A percentile compares a stretch with the other conserved stretches of the same genome.
These are phyloP conservation scores for Drosophila eohydei DNA, from an alignment of 2,888 invertebrate genomes.

Conservation along the genomic window DNA sequence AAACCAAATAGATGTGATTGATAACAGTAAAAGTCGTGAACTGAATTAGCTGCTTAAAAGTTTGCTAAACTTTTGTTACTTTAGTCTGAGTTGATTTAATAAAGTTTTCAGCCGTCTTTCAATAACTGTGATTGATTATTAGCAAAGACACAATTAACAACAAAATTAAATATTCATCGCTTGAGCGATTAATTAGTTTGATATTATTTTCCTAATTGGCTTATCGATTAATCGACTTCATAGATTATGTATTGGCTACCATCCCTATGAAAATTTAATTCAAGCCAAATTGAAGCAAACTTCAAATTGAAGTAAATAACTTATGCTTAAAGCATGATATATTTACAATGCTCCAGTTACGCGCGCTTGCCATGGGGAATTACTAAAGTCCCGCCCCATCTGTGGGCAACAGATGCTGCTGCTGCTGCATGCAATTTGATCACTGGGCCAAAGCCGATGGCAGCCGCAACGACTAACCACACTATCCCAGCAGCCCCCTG, in stretches of 20 bases:
- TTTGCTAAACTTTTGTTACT: background rate
- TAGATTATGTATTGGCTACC: background rate
- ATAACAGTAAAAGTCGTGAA: slow-evolving; percentile 2
- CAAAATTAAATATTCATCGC: background rate
- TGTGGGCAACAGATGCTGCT: slow-evolving; percentile 1
- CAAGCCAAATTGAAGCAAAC: background rate
- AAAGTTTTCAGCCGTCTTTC: background rate
- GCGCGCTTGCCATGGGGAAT: slow-evolving; percentile 4
- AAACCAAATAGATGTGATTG: slow-evolving; percentile 17
- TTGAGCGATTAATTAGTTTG: background rate
- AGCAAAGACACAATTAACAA: background rate
- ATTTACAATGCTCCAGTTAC: slow-evolving; percentile 4
- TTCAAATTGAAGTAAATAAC: background rate
- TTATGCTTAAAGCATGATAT: background rate
- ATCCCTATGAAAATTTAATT: background rate
- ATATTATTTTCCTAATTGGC: background rate
- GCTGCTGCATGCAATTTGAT: slow-evolving; percentile 24
- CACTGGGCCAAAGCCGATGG: slow-evolving; percentile 8
- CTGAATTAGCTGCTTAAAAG: background rate
- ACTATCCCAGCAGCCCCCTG: background rate
- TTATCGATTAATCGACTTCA: slow-evolving; percentile 7
- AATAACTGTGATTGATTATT: background rate
- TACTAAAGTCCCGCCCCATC: background rate
- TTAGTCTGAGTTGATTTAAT: background rate
- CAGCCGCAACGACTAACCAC: slow-evolving; percentile 10